Conservation (phyloP, 2,113 vertebrate genomes). For the Drymodes brunneopygia region DNA sequence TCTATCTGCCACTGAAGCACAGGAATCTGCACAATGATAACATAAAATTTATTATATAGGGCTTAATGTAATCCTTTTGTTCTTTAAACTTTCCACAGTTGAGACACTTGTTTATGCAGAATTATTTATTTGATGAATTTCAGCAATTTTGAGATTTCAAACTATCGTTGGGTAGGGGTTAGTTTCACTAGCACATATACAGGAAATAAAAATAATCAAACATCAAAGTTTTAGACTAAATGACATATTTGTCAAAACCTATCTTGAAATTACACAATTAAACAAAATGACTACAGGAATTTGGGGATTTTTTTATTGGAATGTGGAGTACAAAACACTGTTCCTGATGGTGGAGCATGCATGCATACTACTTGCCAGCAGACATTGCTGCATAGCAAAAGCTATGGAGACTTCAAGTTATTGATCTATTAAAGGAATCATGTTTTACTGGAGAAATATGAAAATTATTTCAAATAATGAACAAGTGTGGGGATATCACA, state of each 20-base stretch:
- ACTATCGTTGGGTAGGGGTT: not conserved
- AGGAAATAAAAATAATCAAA: not conserved
- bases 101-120: not conserved
- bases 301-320: not conserved
- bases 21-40: not conserved
- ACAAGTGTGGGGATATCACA: not conserved
- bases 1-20: not conserved
- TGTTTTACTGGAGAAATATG: not conserved
- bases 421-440: not conserved
- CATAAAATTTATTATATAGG: not conserved
- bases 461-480: not conserved
- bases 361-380: not conserved
- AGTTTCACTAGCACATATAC: not conserved
- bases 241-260: not conserved
- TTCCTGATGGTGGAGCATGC: not conserved
- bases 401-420: not conserved
- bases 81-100: not conserved
- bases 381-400: not conserved
- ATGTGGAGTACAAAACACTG: not conserved
- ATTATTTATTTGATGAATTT: not conserved
- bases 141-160: not conserved
- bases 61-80: not conserved
- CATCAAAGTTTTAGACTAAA: not conserved
- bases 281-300: not conserved
- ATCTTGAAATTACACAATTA: not conserved